A percentile compares a stretch with the other conserved stretches of the same genome.
phyloP scores from a whole-genome alignment of 2,113 vertebrate species.

The Oreotragus oreotragus region DNA sequence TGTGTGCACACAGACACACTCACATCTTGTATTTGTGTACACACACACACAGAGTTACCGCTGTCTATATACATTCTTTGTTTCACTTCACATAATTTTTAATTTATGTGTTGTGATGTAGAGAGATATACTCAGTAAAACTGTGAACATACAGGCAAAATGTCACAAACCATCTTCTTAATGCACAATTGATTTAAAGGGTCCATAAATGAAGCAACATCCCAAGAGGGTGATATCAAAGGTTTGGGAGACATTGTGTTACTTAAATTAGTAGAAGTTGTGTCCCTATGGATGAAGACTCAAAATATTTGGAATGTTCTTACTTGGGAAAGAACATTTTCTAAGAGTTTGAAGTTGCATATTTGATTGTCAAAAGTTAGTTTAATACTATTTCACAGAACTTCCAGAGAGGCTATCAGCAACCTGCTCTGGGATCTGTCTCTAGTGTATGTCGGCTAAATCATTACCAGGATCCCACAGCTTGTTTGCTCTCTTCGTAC shows the following conservation, averaged over 20 bases:
- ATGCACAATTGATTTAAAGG: rapidly evolving
- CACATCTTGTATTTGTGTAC: not conserved
- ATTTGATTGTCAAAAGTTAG: not conserved
- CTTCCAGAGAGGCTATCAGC: not conserved
- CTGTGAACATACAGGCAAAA: not conserved
- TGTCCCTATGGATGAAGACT: not conserved
- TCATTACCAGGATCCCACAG: no score
- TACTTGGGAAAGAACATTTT: not conserved
- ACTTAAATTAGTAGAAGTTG: not conserved
- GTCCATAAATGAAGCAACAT: not conserved
- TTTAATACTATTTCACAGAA: not conserved
- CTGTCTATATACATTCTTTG: not conserved
- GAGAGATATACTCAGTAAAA: not conserved
- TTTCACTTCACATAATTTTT: not conserved
- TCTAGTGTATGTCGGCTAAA: rapidly evolving
- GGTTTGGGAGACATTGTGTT: rapidly evolving
- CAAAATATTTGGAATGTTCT: not conserved
- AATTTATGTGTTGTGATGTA: not conserved
- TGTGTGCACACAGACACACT: not conserved
- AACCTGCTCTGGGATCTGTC: not conserved
- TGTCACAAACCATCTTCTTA: not conserved
- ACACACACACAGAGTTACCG: not conserved
- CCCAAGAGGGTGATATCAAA: not conserved
- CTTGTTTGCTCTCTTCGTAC: not conserved
- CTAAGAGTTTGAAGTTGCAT: not conserved